Evolutionary conservation across 1,140 invertebrate species (phyloP).

Genomic region (Achatina immaculata): DNA sequence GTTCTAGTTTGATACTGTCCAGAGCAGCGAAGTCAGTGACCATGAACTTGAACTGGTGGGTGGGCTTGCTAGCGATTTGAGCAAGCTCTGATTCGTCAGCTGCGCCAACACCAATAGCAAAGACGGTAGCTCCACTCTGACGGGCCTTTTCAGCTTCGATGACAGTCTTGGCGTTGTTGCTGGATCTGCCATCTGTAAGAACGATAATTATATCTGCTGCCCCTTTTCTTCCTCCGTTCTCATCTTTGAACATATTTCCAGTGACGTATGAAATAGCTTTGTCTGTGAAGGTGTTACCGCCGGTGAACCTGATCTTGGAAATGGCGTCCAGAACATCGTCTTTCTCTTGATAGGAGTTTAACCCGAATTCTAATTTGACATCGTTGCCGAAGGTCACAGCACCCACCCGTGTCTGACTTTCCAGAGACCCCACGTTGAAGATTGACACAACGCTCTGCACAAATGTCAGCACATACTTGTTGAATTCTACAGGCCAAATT

Average conservation of each 20-base stretch:
- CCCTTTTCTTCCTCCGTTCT: conserved; percentile 45
- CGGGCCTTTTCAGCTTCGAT: conserved; percentile 5
- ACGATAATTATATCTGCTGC: conserved; percentile 50
- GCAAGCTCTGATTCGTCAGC: conserved; percentile 45
- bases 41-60: conserved; percentile 44
- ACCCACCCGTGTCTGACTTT: conserved; percentile 45
- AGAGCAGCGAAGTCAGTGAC: conserved; percentile 49
- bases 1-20: conserved; percentile 42
- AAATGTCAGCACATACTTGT: conserved; percentile 50
- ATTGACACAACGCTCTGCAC: conserved; percentile 47
- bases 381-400: conserved; percentile 48
- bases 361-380: conserved; percentile 43
- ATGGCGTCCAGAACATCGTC: conserved; percentile 4
- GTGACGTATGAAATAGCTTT: conserved; percentile 45
- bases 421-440: conserved; percentile 45
- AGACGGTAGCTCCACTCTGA: conserved; percentile 32
- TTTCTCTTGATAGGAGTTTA: conserved; percentile 31
- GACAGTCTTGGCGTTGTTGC: conserved; percentile 28
- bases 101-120: conserved; percentile 55
- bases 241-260: conserved; percentile 40
- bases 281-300: conserved; percentile 53
- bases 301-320: conserved; percentile 26
- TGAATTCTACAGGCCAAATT: conserved; percentile 56
- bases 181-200: conserved; percentile 58
- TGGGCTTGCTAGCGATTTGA: conserved; percentile 48